Evolutionary conservation across 2,113 vertebrate species (phyloP).

Genomic region (Nestor notabilis): DNA sequence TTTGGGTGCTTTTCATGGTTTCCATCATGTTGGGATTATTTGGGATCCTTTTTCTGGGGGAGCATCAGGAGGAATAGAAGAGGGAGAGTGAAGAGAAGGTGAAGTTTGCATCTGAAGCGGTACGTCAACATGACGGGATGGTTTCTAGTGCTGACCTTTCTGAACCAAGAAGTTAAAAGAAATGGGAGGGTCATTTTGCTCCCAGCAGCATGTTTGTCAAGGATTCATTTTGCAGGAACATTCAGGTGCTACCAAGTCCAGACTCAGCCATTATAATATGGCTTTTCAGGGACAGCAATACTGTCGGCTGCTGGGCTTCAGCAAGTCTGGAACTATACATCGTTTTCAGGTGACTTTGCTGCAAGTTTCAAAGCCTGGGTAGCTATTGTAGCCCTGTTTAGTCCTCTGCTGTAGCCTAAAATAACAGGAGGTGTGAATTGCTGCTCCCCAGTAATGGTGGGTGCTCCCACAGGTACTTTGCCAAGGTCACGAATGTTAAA

Average conservation of each 20-base stretch:
- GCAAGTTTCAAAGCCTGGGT: not conserved
- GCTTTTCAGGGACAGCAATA: not conserved
- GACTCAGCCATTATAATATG: fast-evolving
- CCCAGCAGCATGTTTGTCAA: not conserved
- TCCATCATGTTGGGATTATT: not conserved
- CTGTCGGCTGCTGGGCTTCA: not conserved
- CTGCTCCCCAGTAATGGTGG: not conserved
- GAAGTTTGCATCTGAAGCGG: not conserved
- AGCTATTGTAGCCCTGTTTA: not conserved
- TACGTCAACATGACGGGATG: not conserved
- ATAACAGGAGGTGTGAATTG: slow-evolving; percentile 30
- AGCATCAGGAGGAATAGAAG: not conserved
- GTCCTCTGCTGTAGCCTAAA: not conserved
- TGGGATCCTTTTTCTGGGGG: not conserved
- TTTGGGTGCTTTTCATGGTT: not conserved
- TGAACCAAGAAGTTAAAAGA: not conserved
- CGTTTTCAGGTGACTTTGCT: slow-evolving; percentile 29
- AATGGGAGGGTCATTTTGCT: not conserved
- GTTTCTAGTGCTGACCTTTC: not conserved
- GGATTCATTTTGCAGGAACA: not conserved
- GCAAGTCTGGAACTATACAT: not conserved
- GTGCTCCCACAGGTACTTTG: slow-evolving; percentile 5
- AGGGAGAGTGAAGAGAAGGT: not conserved
- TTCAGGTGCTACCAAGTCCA: not conserved
- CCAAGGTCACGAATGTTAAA: slow-evolving; percentile 53